Conservation (phyloP, 2,888 invertebrate species). For the Rhingia campestris region DNA sequence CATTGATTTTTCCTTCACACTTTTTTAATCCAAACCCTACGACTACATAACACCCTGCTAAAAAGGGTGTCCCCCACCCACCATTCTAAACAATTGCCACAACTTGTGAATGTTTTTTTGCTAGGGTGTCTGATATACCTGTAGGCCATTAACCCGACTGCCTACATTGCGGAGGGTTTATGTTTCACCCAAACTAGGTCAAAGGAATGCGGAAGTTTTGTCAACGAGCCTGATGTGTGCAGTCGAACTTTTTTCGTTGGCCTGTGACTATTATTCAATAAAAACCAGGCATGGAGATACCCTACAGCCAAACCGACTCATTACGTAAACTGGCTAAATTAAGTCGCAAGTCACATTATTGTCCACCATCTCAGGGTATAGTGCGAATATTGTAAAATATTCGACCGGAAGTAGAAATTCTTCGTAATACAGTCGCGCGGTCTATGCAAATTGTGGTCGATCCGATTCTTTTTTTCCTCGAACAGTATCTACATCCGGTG, state of each 20-base stretch:
- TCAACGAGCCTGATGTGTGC: constrained; percentile 53
- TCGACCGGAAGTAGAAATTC: constrained; percentile 59
- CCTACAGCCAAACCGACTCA: constrained; percentile 33
- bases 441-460: constrained; percentile 64
- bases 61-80: constrained; percentile 9
- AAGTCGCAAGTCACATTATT: constrained; percentile 33
- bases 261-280: neutral
- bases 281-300: neutral
- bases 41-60: constrained; percentile 29
- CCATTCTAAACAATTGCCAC: constrained; percentile 2
- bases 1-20: constrained; percentile 63
- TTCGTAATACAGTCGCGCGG: constrained; percentile 44
- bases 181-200: constrained; percentile 60
- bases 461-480: constrained; percentile 26
- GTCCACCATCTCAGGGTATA: neutral
- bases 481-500: constrained; percentile 53
- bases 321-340: constrained; percentile 62
- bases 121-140: constrained; percentile 51
- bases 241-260: constrained; percentile 42
- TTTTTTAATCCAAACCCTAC: neutral
- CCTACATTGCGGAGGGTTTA: constrained; percentile 31
- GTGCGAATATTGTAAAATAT: constrained; percentile 58
- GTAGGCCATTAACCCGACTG: constrained; percentile 67
- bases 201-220: constrained; percentile 70
- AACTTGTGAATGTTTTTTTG: constrained; percentile 39